Evolutionary conservation across 2,797 vertebrate genomes (phyloP), one percentile per base, ranked within the genome.

Genomic region (Smutsia temminckii): DNA sequence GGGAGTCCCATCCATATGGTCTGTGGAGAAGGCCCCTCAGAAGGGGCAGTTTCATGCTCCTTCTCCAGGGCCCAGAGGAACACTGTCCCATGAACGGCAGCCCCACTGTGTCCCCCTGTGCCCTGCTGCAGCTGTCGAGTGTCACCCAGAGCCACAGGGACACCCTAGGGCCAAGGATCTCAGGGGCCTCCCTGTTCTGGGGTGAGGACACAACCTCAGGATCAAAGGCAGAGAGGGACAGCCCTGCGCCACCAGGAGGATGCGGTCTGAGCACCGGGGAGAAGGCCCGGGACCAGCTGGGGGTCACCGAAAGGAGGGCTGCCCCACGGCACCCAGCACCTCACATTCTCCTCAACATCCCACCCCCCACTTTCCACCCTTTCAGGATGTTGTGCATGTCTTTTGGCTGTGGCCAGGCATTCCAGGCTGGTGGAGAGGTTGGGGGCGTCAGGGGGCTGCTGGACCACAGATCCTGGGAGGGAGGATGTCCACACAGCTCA

Each of bases 171-270:
- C 23, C 49, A 5, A 34, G 59, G 55, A 42, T 32, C 18, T 63
- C 85, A 25, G 49, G 37, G 40, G 32, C 18, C 29, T n/a, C 3
- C 16, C 7, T n/a, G 17, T 5, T 10, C 55, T 29, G 29, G 34
- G 37, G 51, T 16, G 18, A 46, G 42, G 46, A 89, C 16, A 34
- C 4, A 8, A 5, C 12, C 40, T 23, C 29, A 59, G 18, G 29
- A 55, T 8, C 2, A 2, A 16, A 8, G 40, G 61, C 71, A 71
- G 61, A 75, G 8, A 8, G 2, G 8, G 40, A 18, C 6, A 13
- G 3, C 5, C 0, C 8, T 3, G 34, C 0, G 0, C 21, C 0
- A 0, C 4, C 1, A 0, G 25, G 29, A 53, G 68, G 10, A 14
- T 1, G 0, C 3, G 8, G 46, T 9, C 32, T 1, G 3, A 37